phyloP scores from a whole-genome alignment of 2,113 vertebrate genomes.

The Ondatra zibethicus region DNA sequence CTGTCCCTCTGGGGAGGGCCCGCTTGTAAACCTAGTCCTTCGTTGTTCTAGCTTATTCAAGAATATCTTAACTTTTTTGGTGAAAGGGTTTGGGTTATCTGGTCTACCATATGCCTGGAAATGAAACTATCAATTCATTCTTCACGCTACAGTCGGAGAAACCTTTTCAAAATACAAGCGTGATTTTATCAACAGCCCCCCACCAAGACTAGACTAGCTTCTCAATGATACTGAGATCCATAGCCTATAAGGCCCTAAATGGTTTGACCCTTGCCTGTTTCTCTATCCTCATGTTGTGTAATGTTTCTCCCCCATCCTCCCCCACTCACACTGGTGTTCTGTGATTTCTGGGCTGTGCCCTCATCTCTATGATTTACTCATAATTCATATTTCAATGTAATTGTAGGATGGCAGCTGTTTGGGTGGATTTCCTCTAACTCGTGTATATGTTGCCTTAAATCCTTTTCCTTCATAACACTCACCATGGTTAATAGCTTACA shows the following conservation, averaged over 20 bases:
- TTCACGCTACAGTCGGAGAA: neutral
- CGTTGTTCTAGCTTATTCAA: slow-evolving; percentile 27
- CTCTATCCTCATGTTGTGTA: neutral
- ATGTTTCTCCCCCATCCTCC: neutral
- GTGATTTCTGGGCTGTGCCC: neutral
- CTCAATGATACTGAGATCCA: slow-evolving; percentile 19
- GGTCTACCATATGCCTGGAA: neutral
- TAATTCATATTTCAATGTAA: slow-evolving; percentile 1
- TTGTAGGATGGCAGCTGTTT: neutral
- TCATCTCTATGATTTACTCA: neutral
- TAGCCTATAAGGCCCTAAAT: neutral
- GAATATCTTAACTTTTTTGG: slow-evolving; percentile 36
- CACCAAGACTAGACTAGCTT: slow-evolving; percentile 13
- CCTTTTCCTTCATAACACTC: neutral
- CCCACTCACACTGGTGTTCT: neutral
- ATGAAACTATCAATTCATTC: slow-evolving; percentile 35
- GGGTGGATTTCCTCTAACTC: neutral
- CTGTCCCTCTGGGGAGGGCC: neutral
- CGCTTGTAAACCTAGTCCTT: neutral
- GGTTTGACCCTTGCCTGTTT: neutral
- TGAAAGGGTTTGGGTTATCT: slow-evolving; percentile 22
- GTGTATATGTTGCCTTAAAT: neutral
- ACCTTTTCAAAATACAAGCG: slow-evolving; percentile 35
- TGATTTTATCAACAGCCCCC: neutral
- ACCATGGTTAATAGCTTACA: neutral